These are phyloP conservation scores for Drosophila longiperda DNA, from an alignment of 2,888 invertebrate species.

Conservation along the genomic window DNA sequence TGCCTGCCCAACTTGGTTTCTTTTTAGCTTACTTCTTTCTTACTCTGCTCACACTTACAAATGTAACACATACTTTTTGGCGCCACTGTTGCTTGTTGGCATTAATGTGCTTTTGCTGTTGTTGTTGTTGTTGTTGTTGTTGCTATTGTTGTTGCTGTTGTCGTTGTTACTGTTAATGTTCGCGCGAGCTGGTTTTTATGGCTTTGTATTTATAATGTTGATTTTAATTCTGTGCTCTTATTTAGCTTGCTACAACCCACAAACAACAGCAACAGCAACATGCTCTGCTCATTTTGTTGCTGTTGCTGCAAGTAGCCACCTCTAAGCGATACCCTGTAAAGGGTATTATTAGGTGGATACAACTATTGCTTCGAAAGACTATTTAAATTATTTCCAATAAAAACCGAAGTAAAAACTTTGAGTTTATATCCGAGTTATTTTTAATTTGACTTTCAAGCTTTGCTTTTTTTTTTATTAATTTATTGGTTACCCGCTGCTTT, in stretches of 20 bases:
- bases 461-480: neutral
- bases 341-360: neutral
- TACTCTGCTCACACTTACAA: slow-evolving; percentile 16
- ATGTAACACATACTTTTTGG: slow-evolving; percentile 44
- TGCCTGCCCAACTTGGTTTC: neutral
- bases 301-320: slow-evolving; percentile 15
- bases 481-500: neutral
- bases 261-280: slow-evolving; percentile 24
- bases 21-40: neutral
- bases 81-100: slow-evolving; percentile 41
- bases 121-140: slow-evolving; percentile 4
- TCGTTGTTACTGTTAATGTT: slow-evolving; percentile 51
- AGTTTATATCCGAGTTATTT: neutral
- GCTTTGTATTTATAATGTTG: slow-evolving; percentile 78
- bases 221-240: slow-evolving; percentile 75
- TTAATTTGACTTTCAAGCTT: neutral
- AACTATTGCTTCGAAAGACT: neutral
- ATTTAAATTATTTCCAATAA: neutral
- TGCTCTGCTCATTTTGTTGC: slow-evolving; percentile 23
- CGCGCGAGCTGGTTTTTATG: slow-evolving; percentile 66
- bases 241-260: slow-evolving; percentile 57
- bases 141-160: slow-evolving; percentile 15
- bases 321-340: slow-evolving; percentile 21
- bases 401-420: neutral
- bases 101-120: slow-evolving; percentile 1